Evolutionary conservation across 2,113 vertebrate species (phyloP), one percentile per base, ranked within the genome.

Genomic region (Caranx melampygus): DNA sequence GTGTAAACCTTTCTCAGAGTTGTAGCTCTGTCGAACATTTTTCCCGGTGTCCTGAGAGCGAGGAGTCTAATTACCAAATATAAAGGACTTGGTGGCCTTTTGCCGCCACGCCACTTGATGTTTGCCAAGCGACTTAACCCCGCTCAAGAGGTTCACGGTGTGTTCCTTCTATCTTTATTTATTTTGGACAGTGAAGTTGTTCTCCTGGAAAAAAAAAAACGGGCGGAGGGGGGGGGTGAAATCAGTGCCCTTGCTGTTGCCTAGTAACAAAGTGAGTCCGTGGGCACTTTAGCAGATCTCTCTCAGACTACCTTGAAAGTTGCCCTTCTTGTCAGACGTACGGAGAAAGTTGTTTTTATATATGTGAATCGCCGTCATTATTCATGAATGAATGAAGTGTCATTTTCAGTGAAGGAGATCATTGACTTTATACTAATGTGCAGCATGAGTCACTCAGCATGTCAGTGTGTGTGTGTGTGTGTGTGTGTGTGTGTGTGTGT

Each of bases 261-360:
- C 65, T 94, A 90, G 95, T 92, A 96, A 96, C 95, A 89, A 75
- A 45, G 86, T 91, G 87, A 87, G 62, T 91, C 88, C 87, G 31
- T 15, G 85, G 89, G 77, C 83, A 78, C 26, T n/a, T 78, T 40
- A 37, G 57, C 67, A 71, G 52, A 72, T 78, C 61, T 54, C 14
- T 77, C 57, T 67, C 58, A 14, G 10, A 59, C 75, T 78, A 72
- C 62, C 67, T 82, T 72, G 70, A 88, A 82, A 86, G 57, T 34
- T 81, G 42, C 81, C 60, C 74, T 54, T 54, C 57, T 78, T 49
- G 57, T 78, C 45, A 60, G 63, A 77, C 3, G 34, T 60, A 67
- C 14, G n/a, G 42, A 72, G 59, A 55, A 65, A 83, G 59, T 88
- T 70, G 66, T 26, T 26, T 26, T 26, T 26, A 26, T 26, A 26